phyloP scores from a whole-genome alignment of 1,140 invertebrate species.

The Drosophila chauvacae region DNA sequence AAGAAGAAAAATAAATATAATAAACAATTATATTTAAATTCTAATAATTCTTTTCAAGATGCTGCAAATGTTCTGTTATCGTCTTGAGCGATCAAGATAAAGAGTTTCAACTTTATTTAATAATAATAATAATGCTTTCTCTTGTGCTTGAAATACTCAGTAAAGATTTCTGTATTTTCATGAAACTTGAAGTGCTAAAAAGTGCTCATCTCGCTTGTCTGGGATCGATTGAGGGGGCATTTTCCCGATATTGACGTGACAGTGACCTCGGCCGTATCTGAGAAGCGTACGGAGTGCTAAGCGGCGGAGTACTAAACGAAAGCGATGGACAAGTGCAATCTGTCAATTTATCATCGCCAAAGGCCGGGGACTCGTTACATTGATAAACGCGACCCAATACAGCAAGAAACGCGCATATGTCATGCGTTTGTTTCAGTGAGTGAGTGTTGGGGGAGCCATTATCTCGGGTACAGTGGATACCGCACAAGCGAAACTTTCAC shows the following conservation, averaged over 20 bases:
- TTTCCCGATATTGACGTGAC: slow-evolving; percentile 21
- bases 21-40: not conserved
- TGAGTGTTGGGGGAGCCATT: slow-evolving; percentile 37
- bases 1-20: not conserved
- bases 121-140: not conserved
- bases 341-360: slow-evolving; percentile 52
- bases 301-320: slow-evolving; percentile 28
- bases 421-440: slow-evolving; percentile 19
- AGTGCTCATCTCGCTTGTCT: slow-evolving; percentile 3
- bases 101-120: not conserved
- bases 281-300: slow-evolving; percentile 18
- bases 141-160: not conserved
- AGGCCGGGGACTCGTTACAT: slow-evolving; percentile 40
- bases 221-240: slow-evolving; percentile 16
- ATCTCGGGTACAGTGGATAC: slow-evolving; percentile 42
- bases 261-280: slow-evolving; percentile 31
- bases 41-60: no score
- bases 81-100: not conserved
- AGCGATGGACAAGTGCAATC: slow-evolving; percentile 42
- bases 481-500: slow-evolving; percentile 26
- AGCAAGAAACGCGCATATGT: slow-evolving; percentile 14
- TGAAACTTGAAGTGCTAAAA: not conserved
- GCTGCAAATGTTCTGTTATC: not conserved
- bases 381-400: slow-evolving; percentile 43
- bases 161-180: not conserved